Conservation (phyloP, 2,888 invertebrate species). For the Parapristionchus giblindavisi region DNA sequence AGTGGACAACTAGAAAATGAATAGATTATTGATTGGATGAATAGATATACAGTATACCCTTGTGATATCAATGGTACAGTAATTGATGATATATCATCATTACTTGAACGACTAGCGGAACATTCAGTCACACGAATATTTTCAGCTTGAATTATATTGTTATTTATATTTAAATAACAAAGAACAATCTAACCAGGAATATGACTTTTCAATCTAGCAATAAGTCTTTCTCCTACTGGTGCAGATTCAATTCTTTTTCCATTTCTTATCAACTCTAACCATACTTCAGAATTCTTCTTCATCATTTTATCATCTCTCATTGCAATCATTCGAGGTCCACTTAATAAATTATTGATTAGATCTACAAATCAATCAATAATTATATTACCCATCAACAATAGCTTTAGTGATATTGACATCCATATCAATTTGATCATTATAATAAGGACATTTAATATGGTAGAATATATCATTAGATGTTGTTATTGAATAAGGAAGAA, state of each 20-base stretch:
- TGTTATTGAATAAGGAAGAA: constrained; percentile 67
- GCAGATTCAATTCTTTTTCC: constrained; percentile 63
- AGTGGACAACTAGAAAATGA: constrained; percentile 58
- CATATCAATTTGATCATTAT: neutral
- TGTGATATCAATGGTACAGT: constrained; percentile 63
- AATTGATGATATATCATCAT: constrained; percentile 54
- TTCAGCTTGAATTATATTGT: constrained; percentile 47
- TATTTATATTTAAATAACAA: constrained; percentile 21
- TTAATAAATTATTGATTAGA: too few relatives aligned
- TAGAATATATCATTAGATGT: constrained; percentile 66
- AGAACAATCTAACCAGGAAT: constrained; percentile 45
- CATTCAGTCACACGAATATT: constrained; percentile 62
- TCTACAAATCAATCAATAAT: constrained; percentile 56
- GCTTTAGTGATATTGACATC: neutral
- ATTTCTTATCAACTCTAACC: constrained; percentile 60
- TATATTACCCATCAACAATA: too few relatives aligned
- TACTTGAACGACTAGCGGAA: constrained; percentile 66
- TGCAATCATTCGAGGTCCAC: constrained; percentile 61
- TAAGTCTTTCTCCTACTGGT: constrained; percentile 64
- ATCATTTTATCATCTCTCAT: constrained; percentile 40
- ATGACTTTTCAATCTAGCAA: constrained; percentile 61
- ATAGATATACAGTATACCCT: constrained; percentile 45
- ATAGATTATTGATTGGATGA: neutral
- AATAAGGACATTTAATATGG: constrained; percentile 24
- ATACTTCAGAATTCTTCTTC: constrained; percentile 52